Evolutionary conservation across 2,113 vertebrate genomes (phyloP).

Genomic region (Pithys albifrons): DNA sequence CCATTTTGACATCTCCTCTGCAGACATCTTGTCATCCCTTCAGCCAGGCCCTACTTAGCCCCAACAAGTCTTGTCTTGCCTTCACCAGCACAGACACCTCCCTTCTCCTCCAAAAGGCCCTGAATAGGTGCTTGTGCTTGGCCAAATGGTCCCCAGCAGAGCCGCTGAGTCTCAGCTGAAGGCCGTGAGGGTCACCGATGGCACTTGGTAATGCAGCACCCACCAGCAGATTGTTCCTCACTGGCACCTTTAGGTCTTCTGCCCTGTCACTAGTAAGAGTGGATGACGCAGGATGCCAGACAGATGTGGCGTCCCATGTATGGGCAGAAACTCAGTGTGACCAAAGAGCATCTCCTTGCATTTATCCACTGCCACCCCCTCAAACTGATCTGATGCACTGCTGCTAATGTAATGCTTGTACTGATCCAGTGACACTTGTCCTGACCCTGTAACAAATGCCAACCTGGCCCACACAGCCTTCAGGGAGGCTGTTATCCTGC

Average conservation of each 20-base stretch:
- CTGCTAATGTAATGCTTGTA: rapidly evolving
- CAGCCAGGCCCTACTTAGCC: slow-evolving; percentile 35
- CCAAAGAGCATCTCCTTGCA: not conserved
- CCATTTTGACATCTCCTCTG: slow-evolving; percentile 45
- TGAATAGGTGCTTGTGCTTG: not conserved
- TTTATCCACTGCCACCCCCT: not conserved
- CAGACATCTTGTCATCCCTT: slow-evolving; percentile 55
- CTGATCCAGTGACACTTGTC: not conserved
- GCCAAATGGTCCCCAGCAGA: not conserved
- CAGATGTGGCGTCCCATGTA: not conserved
- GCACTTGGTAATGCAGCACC: not conserved
- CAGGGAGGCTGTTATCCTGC: not conserved
- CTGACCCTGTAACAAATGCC: not conserved
- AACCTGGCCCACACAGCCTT: not conserved
- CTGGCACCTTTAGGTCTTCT: not conserved
- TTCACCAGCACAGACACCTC: not conserved
- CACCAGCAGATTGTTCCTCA: not conserved
- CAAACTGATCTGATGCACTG: not conserved
- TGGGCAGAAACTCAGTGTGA: not conserved
- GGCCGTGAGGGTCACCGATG: not conserved
- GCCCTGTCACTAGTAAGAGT: not conserved
- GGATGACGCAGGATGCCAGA: rapidly evolving
- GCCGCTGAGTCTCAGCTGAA: not conserved
- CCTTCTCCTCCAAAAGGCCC: not conserved
- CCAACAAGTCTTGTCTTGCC: slow-evolving; percentile 37